Conservation (phyloP, 2,888 invertebrate species). For the Ditula angustiorana region DNA sequence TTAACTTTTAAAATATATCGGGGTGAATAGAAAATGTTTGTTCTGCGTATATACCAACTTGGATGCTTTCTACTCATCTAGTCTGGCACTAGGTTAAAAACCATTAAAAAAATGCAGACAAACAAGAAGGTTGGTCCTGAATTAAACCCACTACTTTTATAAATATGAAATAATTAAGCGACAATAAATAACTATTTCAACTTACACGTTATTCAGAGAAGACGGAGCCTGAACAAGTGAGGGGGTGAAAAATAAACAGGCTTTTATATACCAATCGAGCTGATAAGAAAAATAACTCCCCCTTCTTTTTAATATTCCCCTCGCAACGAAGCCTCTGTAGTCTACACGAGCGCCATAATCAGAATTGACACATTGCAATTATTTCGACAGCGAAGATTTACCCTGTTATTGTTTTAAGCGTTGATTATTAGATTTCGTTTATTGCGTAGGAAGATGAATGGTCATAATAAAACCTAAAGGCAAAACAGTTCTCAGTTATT, state of each 20-base stretch:
- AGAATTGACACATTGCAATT: conserved; percentile 82
- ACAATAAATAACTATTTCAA: background rate
- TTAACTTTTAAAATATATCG: no score
- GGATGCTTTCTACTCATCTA: no score
- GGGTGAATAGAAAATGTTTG: no score
- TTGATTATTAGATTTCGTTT: conserved; percentile 19
- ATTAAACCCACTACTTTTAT: no score
- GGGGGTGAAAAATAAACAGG: conserved; percentile 45
- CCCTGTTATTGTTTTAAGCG: conserved; percentile 59
- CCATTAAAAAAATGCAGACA: no score
- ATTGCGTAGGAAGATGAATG: background rate
- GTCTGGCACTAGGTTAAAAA: no score
- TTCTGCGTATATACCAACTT: no score
- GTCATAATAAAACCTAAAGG: background rate
- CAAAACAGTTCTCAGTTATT: background rate
- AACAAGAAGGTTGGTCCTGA: no score
- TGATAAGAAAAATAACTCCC: conserved; percentile 68
- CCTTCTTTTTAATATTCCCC: conserved; percentile 81
- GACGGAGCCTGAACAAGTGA: conserved; percentile 53
- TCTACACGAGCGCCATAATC: conserved; percentile 48
- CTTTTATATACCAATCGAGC: conserved; percentile 65
- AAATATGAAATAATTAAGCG: no score
- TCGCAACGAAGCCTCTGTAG: conserved; percentile 59
- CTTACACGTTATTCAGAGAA: conserved; percentile 7
- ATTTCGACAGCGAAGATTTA: conserved; percentile 62